phyloP scores from a whole-genome alignment of 2,888 invertebrate genomes.

The Conops quadrifasciatus region DNA sequence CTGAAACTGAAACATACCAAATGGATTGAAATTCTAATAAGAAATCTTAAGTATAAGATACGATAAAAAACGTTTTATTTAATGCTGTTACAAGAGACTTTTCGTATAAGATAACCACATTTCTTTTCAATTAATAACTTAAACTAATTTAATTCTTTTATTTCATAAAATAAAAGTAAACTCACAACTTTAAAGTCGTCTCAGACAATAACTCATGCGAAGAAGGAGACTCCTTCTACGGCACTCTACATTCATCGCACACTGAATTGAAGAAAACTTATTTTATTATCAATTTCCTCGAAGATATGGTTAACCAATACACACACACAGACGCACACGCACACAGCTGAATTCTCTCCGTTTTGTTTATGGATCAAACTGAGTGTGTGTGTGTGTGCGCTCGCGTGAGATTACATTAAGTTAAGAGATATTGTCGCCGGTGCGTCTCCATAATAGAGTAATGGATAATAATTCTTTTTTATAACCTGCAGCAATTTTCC shows the following conservation, averaged over 20 bases:
- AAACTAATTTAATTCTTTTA: too few species aligned
- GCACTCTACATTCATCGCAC: not conserved
- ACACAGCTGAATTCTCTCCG: not conserved
- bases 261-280: conserved; percentile 14
- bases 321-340: conserved; percentile 17
- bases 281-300: conserved; percentile 27
- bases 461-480: conserved; percentile 65
- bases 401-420: conserved; percentile 38
- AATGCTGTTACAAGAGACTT: too few species aligned
- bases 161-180: not conserved
- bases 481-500: conserved; percentile 49
- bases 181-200: not conserved
- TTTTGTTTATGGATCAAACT: not conserved
- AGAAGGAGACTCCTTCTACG: not conserved
- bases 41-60: too few species aligned
- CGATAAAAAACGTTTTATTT: too few species aligned
- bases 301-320: conserved; percentile 12
- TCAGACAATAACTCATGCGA: not conserved
- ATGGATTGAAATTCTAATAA: too few species aligned
- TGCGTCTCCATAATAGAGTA: conserved; percentile 62
- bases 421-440: conserved; percentile 59
- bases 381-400: conserved; percentile 34
- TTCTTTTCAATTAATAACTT: too few species aligned
- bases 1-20: too few species aligned
- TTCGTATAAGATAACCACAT: too few species aligned